Evolutionary conservation across 2,888 invertebrate genomes (phyloP), one percentile per base, ranked within the genome.

Genomic region (Sinelater perroti): DNA sequence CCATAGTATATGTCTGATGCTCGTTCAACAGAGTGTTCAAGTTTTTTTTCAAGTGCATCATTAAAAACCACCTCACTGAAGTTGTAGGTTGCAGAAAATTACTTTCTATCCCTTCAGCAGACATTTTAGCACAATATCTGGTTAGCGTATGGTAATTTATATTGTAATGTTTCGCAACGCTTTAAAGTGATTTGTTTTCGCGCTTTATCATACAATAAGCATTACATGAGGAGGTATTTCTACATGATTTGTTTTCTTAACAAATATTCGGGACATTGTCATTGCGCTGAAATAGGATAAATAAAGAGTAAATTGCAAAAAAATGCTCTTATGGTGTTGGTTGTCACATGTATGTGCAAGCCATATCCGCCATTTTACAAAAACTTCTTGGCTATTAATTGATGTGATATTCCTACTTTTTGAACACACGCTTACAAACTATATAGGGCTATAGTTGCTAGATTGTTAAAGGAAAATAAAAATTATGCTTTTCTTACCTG

Each of bases 1-100:
- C 40, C 51, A 40, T 10, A 51, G 30, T 51, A 51, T 8, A 51
- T 40, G 11, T 28, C 30, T 5, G 51, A 26, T 10, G 49, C 33
- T 10, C 24, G 11, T 17, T 6, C 10, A n/a, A 49, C 24, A 24
- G 35, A 49, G 10, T 8, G 7, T 33, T 33, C 36, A 10, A 49
- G 24, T 21, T 35, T 6, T n/a, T n/a, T n/a, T n/a, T n/a, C n/a
- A n/a, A n/a, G n/a, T n/a, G n/a, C n/a, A n/a, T n/a, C n/a, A n/a
- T n/a, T n/a, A n/a, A n/a, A n/a, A 18, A n/a, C 8, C 18, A 33
- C 30, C 28, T 11, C 4, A 5, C 5, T 3, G 35, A 13, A 5
- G 35, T 13, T 11, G 11, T 6, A 14, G 35, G 16, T 10, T 14
- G 35, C 4, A 35, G 14, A 13, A 3, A 14, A 5, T 35, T 10